Percentiles rank a stretch among this genome's conserved stretches.
Evolutionary conservation across 1,140 invertebrate genomes (phyloP).

Genomic region (Lordiphosa stackelbergi): DNA sequence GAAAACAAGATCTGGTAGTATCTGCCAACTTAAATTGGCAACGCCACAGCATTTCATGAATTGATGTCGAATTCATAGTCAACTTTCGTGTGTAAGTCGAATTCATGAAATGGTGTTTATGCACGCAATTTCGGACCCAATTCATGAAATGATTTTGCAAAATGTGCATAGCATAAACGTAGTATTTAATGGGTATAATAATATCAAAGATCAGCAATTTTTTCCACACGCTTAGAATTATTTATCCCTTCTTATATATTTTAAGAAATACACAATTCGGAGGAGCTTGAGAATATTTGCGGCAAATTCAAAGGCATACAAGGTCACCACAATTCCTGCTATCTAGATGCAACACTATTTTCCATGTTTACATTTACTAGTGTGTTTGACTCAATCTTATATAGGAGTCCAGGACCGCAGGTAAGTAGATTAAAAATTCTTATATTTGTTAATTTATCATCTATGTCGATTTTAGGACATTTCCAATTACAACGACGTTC

Average conservation of each 20-base stretch:
- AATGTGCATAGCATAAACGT: too few species aligned
- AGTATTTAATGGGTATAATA: too few species aligned
- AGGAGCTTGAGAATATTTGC: slow-evolving; percentile 83
- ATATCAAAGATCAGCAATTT: too few species aligned
- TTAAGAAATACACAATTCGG: slow-evolving; percentile 75
- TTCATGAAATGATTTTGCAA: too few species aligned
- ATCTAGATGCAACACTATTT: slow-evolving; percentile 96
- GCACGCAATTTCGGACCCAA: too few species aligned
- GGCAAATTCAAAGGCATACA: slow-evolving; percentile 94
- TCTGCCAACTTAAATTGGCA: too few species aligned
- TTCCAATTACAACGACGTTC: slow-evolving; percentile 90
- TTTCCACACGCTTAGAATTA: not conserved
- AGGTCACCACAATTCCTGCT: slow-evolving; percentile 98
- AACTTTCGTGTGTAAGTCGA: too few species aligned
- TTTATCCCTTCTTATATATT: slow-evolving; percentile 1
- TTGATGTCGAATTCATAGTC: too few species aligned
- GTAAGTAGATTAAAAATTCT: slow-evolving; percentile 76
- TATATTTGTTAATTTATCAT: not conserved
- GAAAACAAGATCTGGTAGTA: too few species aligned
- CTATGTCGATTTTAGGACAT: slow-evolving; percentile 82
- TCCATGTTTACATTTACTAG: slow-evolving; percentile 97
- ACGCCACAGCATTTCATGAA: too few species aligned
- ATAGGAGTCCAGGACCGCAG: slow-evolving; percentile 83
- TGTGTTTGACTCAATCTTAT: slow-evolving; percentile 94
- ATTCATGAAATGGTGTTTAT: too few species aligned